phyloP scores from a whole-genome alignment of 2,797 vertebrate species.

The Epinephelus malabaricus region DNA sequence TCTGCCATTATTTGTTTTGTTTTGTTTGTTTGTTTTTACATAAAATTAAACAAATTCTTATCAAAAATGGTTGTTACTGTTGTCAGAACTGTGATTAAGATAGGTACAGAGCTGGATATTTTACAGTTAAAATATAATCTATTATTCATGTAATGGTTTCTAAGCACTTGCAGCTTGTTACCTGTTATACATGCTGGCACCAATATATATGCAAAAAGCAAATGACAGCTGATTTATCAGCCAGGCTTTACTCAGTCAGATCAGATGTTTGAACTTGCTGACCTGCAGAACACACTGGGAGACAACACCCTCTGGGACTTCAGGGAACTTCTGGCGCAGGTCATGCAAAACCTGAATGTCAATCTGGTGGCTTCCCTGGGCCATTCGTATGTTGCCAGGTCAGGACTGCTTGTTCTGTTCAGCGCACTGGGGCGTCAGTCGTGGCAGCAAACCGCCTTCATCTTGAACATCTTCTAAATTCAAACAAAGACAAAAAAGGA shows the following conservation, averaged over 20 bases:
- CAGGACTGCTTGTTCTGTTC: slow-evolving; percentile 87
- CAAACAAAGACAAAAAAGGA: slow-evolving; percentile 18
- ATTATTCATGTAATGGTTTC: too few relatives aligned
- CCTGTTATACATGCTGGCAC: neutral
- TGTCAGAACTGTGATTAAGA: neutral
- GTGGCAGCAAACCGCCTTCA: slow-evolving; percentile 88
- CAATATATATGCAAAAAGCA: neutral
- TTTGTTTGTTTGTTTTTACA: too few relatives aligned
- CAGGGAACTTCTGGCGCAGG: slow-evolving; percentile 99
- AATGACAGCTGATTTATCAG: neutral
- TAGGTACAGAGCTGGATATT: neutral
- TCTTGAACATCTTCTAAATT: slow-evolving; percentile 92
- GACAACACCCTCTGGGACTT: slow-evolving; percentile 98
- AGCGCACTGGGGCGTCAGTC: slow-evolving; percentile 88
- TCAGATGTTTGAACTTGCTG: slow-evolving; percentile 21
- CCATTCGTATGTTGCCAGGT: slow-evolving; percentile 98
- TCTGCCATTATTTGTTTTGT: too few relatives aligned
- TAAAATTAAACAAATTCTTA: neutral
- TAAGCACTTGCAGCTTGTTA: too few relatives aligned
- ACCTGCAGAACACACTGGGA: slow-evolving; percentile 98
- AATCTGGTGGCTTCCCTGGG: slow-evolving; percentile 99
- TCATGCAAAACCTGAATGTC: slow-evolving; percentile 99
- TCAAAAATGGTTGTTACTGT: neutral
- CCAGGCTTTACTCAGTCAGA: neutral
- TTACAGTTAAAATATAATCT: too few relatives aligned